Evolutionary conservation across 2,797 vertebrate genomes (phyloP).

Genomic region (Telmatherina bonti): DNA sequence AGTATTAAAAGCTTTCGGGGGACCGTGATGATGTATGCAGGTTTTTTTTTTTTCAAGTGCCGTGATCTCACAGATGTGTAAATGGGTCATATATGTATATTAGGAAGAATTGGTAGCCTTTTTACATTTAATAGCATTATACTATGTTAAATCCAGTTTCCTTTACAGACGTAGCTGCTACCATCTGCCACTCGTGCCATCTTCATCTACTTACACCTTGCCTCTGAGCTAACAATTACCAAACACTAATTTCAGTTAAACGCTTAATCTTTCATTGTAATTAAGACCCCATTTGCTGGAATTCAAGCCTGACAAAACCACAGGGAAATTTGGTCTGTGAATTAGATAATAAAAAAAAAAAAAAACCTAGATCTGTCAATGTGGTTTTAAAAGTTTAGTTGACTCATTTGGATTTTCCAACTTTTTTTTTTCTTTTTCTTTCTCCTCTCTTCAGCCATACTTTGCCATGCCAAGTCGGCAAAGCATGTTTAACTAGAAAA

Average conservation of each 20-base stretch:
- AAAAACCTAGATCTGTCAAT: background rate
- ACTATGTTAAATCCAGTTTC: slow-evolving; percentile 38
- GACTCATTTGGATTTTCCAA: slow-evolving; percentile 25
- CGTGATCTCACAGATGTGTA: slow-evolving; percentile 56
- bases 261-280: background rate
- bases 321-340: background rate
- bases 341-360: background rate
- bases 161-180: slow-evolving; percentile 18
- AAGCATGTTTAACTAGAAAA: background rate
- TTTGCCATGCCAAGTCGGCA: background rate
- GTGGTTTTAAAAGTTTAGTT: slow-evolving; percentile 50
- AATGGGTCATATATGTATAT: slow-evolving; percentile 58
- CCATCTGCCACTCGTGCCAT: slow-evolving; percentile 52
- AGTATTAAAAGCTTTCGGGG: slow-evolving; percentile 55
- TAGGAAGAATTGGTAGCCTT: slow-evolving; percentile 8
- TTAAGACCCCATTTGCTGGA: slow-evolving; percentile 1
- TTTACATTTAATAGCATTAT: slow-evolving; percentile 18
- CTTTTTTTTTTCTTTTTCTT: background rate
- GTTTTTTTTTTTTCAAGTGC: slow-evolving; percentile 2
- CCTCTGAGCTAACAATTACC: slow-evolving; percentile 5
- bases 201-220: slow-evolving; percentile 16
- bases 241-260: slow-evolving; percentile 22
- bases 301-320: slow-evolving; percentile 13
- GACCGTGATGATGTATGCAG: slow-evolving; percentile 14
- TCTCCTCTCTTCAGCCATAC: background rate